Conservation (phyloP, 2,797 vertebrate genomes). For the Sebastes alutus region DNA sequence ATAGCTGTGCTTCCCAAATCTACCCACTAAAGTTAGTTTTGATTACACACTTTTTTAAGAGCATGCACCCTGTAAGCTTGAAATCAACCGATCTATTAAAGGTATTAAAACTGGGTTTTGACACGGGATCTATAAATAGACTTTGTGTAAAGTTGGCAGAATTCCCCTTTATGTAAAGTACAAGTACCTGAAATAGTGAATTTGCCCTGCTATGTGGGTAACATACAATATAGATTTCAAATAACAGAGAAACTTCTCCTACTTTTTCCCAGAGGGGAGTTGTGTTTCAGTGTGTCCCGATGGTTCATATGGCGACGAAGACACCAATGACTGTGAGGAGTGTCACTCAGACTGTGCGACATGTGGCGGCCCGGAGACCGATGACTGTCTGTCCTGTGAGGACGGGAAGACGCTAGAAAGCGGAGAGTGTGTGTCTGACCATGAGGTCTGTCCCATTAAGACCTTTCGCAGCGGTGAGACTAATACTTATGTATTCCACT, state of each 20-base stretch:
- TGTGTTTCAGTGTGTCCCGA: conserved; percentile 85
- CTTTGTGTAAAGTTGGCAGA: neutral
- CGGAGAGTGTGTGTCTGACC: conserved; percentile 78
- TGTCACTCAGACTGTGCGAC: conserved; percentile 86
- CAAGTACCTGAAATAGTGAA: neutral
- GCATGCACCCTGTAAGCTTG: neutral
- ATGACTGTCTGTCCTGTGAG: conserved; percentile 83
- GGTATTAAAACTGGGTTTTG: neutral
- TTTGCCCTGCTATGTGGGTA: neutral
- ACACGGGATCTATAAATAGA: neutral
- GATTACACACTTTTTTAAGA: neutral
- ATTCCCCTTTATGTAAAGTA: neutral
- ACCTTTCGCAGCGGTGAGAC: conserved; percentile 79
- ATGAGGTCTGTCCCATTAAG: conserved; percentile 69
- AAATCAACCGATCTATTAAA: too few species aligned
- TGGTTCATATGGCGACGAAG: conserved; percentile 85
- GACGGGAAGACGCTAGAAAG: conserved; percentile 46
- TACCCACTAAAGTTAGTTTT: neutral
- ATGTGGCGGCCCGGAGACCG: conserved; percentile 80
- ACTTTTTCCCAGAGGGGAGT: conserved; percentile 78
- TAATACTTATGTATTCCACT: conserved; percentile 52
- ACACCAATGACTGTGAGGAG: conserved; percentile 86
- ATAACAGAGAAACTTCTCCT: neutral
- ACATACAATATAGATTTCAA: neutral
- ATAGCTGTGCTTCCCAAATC: neutral